Evolutionary conservation across 2,797 vertebrate species (phyloP).

Genomic region (Pseudotriccus pelzelni): DNA sequence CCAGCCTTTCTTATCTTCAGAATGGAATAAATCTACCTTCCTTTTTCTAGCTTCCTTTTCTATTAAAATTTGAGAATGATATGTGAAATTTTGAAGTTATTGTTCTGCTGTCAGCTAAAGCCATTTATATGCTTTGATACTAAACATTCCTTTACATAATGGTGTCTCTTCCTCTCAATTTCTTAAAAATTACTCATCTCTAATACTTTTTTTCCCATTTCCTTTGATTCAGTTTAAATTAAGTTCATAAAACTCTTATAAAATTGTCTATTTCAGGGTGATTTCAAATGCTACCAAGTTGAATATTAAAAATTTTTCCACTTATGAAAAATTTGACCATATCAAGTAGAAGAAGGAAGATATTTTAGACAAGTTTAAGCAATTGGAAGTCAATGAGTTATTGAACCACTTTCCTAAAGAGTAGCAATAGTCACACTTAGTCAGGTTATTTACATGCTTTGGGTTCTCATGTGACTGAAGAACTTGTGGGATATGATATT

Average conservation of each 20-base stretch:
- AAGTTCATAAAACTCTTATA: not conserved
- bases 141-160: slow-evolving; percentile 56
- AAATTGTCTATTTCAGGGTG: not conserved
- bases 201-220: not conserved
- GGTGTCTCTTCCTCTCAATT: not conserved
- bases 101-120: slow-evolving; percentile 52
- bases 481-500: not conserved
- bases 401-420: not conserved
- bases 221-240: not conserved
- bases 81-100: slow-evolving; percentile 46
- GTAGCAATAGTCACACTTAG: not conserved
- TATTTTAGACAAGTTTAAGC: not conserved
- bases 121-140: slow-evolving; percentile 50
- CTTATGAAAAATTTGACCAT: not conserved
- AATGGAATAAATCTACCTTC: slow-evolving; percentile 25
- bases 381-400: not conserved
- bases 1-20: slow-evolving; percentile 30
- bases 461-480: not conserved
- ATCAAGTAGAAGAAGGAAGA: not conserved
- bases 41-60: slow-evolving; percentile 30
- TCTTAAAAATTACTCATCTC: slow-evolving; percentile 9
- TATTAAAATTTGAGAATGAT: slow-evolving; percentile 46
- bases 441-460: not conserved
- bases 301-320: not conserved
- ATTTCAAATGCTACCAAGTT: not conserved